Evolutionary conservation across 2,113 vertebrate species (phyloP), one percentile per base, ranked within the genome.

Genomic region (Trochalopteron elliotii): DNA sequence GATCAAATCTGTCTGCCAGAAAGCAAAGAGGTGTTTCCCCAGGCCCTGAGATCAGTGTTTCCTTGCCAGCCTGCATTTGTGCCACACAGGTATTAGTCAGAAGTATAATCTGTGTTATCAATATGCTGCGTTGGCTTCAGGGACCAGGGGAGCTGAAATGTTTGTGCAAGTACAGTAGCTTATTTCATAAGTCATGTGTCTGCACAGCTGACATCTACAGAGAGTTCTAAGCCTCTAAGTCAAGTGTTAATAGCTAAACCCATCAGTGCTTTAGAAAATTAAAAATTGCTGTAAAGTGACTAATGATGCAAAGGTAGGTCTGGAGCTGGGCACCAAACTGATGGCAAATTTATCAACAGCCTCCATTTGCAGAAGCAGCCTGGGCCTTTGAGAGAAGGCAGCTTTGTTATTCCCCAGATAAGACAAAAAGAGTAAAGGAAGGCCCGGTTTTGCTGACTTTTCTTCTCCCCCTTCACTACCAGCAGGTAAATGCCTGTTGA

Each of bases 81-180:
- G 88, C 86, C 90, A 57, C 91, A 55, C 63, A 75, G 95, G 90
- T 94, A 79, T 86, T 82, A 70, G 84, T 53, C 72, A 89, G 91
- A 55, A 6, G 59, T 70, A 63, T 25, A 20, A 86, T 55, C 93
- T 69, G 70, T 28, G 50, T 79, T 81, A 87, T 40, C 87, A 35
- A 35, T n/a, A 84, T 33, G 75, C 94, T 70, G 82, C 3, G 0
- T 0, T 49, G 61, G 89, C 89, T 88, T 10, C 37, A 0, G 91
- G 82, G 84, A 53, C 61, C 1, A 1, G 82, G 69, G 85, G 82
- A 89, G 59, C 17, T 0, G 1, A 42, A 89, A 60, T 42, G 45
- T 87, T 90, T 63, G 55, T 93, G 90, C 87, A 94, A 95, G 87
- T 82, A 61, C 86, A 93, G 87, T 27, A 70, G 79, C 87, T 92